Base-by-base conservation (phyloP, 2,797 vertebrate genomes). In the Buceros bicornis region DNA sequence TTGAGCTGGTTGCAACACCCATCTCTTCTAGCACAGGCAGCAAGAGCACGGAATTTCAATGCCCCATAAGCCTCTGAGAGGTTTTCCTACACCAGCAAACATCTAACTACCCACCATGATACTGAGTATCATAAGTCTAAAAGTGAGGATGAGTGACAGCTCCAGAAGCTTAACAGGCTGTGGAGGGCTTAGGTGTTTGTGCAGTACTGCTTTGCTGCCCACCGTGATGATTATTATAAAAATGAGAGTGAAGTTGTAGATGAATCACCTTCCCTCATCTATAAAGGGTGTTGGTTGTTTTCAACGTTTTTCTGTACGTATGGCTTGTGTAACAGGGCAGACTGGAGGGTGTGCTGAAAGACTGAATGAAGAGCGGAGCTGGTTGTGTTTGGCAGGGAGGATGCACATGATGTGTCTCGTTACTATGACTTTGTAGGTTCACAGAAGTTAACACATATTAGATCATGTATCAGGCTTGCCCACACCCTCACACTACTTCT, bases 371-470 rank as follows among this genome's bases (percentile, higher is more conserved):
- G 84, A 82, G 45, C 80, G 80, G 91, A 93, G 57, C 58, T 78
- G 65, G 67, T 14, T 89, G 53, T 90, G 67, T 82, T 95, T 77
- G 87, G 79, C 88, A 92, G 56, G 67, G 56, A 69, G 43, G 70
- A 79, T 80, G 56, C 7, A 3, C 56, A 14, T 62, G 74, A 56
- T 81, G 53, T 21, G 45, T 73, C 86, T 85, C 6, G 50, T 74
- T 93, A 58, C 61, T 79, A 47, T 43, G 60, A 43, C 82, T 90
- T 73, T 81, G 66, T 47, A 66, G 62, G 73, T 86, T 93, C 72
- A 82, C 67, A 87, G 53, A 77, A 87, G 70, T 82, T 87, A 50
- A 87, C 73, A 64, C 73, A 66, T 84, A 79, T 94, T 84, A 80
- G 80, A 79, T 94, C 90, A 89, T 9, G 3, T 91, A 85, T 78